phyloP scores from a whole-genome alignment of 2,797 vertebrate genomes.

The Acanthis flammea region DNA sequence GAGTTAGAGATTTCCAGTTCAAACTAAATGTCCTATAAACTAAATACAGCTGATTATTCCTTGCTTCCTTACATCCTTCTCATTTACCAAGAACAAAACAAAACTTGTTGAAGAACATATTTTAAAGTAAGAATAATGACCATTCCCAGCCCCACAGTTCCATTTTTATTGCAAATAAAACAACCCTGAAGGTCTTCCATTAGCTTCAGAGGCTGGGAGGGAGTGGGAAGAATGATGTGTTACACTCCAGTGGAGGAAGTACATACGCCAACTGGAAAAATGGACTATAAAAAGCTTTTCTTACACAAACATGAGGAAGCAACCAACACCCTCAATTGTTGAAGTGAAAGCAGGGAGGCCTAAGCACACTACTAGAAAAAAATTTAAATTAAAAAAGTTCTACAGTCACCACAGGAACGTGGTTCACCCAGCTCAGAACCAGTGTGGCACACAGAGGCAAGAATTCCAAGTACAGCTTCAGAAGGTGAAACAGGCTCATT shows the following conservation, averaged over 20 bases:
- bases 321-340: conserved; percentile 86
- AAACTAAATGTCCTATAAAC: neutral
- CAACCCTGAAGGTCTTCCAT: neutral
- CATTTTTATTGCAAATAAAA: neutral
- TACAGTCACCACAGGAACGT: neutral
- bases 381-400: conserved; percentile 73
- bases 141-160: neutral
- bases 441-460: neutral
- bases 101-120: neutral
- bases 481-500: neutral
- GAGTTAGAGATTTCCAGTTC: neutral
- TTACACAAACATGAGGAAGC: conserved; percentile 88
- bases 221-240: conserved; percentile 14
- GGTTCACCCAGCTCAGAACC: neutral
- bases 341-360: conserved; percentile 51
- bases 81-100: neutral
- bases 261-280: conserved; percentile 75
- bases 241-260: conserved; percentile 73
- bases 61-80: neutral
- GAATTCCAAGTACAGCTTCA: neutral
- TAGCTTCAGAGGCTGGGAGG: neutral
- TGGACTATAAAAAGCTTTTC: conserved; percentile 82
- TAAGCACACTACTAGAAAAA: conserved; percentile 75
- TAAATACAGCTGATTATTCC: neutral
- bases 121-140: neutral